Base-by-base conservation (phyloP, 2,888 invertebrate genomes). In the Lomographa bimaculata region DNA sequence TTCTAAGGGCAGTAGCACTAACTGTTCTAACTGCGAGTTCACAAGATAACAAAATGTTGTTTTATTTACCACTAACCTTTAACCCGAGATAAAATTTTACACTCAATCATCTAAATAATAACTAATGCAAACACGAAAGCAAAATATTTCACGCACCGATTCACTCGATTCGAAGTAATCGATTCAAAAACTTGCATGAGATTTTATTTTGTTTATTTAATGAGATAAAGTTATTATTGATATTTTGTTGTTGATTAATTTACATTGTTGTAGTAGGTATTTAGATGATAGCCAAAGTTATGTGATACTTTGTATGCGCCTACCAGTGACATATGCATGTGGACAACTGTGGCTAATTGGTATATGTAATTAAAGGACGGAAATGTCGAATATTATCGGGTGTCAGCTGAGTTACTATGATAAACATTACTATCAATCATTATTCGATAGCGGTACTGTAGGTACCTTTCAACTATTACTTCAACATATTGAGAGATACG, bases 41-140 rank as follows among this genome's bases (percentile, higher is more conserved):
- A 37, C 12, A 7, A 21, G 48, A 48, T 46, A 44, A 42, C 17
- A 33, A 16, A 28, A 14, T 14, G 39, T 8, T 34, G 19, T 36
- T 34, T 18, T 17, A 41, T 33, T 21, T 6, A 37, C 35, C 9
- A 42, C 53, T 65, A 58, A 70, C 70, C 70, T 70, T 65, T 65
- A 50, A 65, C 62, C 55, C 47, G 35, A 40, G 65, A 68, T 63
- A 65, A 51, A 19, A 7, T 27, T 29, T 27, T 42, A 46, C 27
- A 23, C 14, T 30, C n/a, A 11, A 29, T 18, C 9, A n/a, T n/a
- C n/a, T n/a, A n/a, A n/a, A n/a, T n/a, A 18, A 28, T 3, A 18
- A 10, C 17, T 29, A 29, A 30, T 21, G 9, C 30, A 21, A 21
- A 5, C 5, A 8, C 2, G 4, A 7, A 11, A 11, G n/a, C n/a